phyloP scores from a whole-genome alignment of 1,140 invertebrate genomes.

The Pseudachorutes palmiensis region DNA sequence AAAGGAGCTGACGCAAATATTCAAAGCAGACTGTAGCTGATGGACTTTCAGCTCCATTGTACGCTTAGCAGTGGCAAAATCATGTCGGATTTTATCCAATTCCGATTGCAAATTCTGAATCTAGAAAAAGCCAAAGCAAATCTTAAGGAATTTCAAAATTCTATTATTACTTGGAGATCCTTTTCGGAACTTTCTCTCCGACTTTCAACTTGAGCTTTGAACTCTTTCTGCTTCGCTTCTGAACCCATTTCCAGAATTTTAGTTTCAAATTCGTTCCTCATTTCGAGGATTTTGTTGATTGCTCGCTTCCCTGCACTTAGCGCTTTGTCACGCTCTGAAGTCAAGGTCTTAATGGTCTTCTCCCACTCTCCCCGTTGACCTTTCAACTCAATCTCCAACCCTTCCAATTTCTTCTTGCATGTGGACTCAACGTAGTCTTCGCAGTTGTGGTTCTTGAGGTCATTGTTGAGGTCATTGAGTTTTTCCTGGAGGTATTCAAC shows the following conservation, averaged over 20 bases:
- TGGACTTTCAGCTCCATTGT: not conserved
- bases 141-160: not conserved
- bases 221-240: not conserved
- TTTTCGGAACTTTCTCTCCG: not conserved
- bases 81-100: not conserved
- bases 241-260: not conserved
- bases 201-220: not conserved
- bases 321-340: not conserved
- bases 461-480: not conserved
- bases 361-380: not conserved
- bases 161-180: not conserved
- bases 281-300: not conserved
- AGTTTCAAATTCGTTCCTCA: not conserved
- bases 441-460: not conserved
- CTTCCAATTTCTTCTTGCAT: not conserved
- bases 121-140: not conserved
- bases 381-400: not conserved
- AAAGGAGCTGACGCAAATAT: not conserved
- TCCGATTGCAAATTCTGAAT: not conserved
- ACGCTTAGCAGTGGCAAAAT: not conserved
- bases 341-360: not conserved
- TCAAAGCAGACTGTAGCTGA: not conserved
- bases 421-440: constrained; percentile 6
- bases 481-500: not conserved
- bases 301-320: not conserved